Percentiles rank a stretch among this genome's conserved stretches.
phyloP scores from a whole-genome alignment of 1,140 invertebrate genomes.

The Ips nitidus region DNA sequence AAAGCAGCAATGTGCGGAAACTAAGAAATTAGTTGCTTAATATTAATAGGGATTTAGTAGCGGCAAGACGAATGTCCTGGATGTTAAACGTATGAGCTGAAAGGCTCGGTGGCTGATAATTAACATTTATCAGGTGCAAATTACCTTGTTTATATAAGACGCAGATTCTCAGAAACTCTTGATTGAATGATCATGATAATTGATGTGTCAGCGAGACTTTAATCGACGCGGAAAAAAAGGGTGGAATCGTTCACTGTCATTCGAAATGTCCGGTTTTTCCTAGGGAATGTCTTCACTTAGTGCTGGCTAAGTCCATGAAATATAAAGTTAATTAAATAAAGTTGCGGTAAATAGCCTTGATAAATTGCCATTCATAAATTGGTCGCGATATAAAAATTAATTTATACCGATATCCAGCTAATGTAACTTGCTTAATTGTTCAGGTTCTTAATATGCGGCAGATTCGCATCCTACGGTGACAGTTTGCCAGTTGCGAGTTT shows the following conservation, averaged over 20 bases:
- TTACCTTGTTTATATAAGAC: background rate
- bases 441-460: slow-evolving; percentile 24
- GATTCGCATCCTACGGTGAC: slow-evolving; percentile 18
- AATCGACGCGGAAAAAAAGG: background rate
- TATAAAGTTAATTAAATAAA: slow-evolving; percentile 22
- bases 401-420: slow-evolving; percentile 23
- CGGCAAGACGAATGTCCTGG: slow-evolving; percentile 4
- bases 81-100: slow-evolving; percentile 1
- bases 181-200: background rate
- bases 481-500: too few relatives aligned
- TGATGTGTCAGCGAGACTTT: background rate
- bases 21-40: slow-evolving; percentile 18
- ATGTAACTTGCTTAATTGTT: slow-evolving; percentile 24
- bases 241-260: background rate
- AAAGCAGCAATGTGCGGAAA: slow-evolving; percentile 11
- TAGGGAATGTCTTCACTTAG: slow-evolving; percentile 1
- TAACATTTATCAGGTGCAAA: background rate
- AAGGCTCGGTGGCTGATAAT: background rate
- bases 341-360: slow-evolving; percentile 17
- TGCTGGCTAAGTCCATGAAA: background rate
- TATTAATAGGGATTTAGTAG: slow-evolving; percentile 17
- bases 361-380: slow-evolving; percentile 23
- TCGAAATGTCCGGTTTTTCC: background rate
- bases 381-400: slow-evolving; percentile 20
- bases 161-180: background rate